Percentiles rank a stretch among this genome's conserved stretches.
Evolutionary conservation across 1,140 invertebrate genomes (phyloP).

Genomic region (Drosophila micromelanica): DNA sequence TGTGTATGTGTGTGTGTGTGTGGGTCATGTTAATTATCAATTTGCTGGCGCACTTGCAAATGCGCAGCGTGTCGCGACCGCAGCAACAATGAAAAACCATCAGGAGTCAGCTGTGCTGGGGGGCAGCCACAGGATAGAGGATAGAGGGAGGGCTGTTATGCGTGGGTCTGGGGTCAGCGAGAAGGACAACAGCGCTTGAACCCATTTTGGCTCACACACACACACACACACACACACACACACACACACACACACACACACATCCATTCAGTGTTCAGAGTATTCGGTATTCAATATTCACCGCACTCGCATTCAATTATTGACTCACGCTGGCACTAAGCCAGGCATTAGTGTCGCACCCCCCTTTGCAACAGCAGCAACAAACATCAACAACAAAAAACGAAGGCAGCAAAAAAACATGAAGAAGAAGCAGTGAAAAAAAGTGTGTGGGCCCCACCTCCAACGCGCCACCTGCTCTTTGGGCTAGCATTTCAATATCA

Average conservation of each 20-base stretch:
- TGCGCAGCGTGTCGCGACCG: conserved; percentile 74
- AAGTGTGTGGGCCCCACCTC: not conserved
- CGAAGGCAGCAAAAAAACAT: conserved; percentile 1
- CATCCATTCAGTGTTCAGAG: conserved; percentile 10
- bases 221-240: too few species aligned
- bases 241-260: too few species aligned
- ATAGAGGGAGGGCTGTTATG: not conserved
- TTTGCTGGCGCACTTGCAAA: conserved; percentile 50
- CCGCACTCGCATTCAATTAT: conserved; percentile 69
- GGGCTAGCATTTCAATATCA: conserved; percentile 37
- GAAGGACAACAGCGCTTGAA: conserved; percentile 51
- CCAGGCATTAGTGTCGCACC: conserved; percentile 50
- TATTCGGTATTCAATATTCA: conserved; percentile 24
- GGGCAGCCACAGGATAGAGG: not conserved
- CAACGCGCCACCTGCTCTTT: not conserved
- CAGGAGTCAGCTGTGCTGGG: conserved; percentile 27
- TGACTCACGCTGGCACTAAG: conserved; percentile 82
- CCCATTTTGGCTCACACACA: conserved; percentile 30
- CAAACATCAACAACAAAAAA: not conserved
- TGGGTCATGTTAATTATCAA: conserved; percentile 76
- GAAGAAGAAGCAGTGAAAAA: conserved; percentile 1
- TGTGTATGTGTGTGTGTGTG: not conserved
- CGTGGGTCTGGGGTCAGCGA: conserved; percentile 28
- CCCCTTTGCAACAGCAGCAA: not conserved
- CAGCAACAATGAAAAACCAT: conserved; percentile 79